phyloP scores from a whole-genome alignment of 2,888 invertebrate species.

The Exocentrus adspersus region DNA sequence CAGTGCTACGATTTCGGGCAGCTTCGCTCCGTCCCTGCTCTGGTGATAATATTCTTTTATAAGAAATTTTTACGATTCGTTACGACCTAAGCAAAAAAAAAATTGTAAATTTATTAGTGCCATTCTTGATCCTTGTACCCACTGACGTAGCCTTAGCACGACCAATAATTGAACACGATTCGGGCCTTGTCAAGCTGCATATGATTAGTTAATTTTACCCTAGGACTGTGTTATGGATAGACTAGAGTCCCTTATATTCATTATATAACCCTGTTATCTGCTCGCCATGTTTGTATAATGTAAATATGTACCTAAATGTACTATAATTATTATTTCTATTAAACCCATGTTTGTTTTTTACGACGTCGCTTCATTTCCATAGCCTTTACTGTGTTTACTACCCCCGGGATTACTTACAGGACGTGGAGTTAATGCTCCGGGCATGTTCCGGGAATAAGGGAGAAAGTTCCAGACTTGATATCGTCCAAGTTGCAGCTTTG shows the following conservation, averaged over 20 bases:
- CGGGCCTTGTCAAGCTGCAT: constrained; percentile 33
- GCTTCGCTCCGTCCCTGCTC: too few relatives aligned
- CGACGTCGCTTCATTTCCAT: neutral
- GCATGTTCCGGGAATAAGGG: neutral
- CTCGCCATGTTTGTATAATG: constrained; percentile 58
- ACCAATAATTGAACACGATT: constrained; percentile 40
- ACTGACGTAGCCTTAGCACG: constrained; percentile 33
- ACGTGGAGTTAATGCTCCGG: neutral
- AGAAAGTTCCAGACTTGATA: neutral
- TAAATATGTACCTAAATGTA: constrained; percentile 61
- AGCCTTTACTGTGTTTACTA: too few relatives aligned
- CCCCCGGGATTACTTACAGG: too few relatives aligned
- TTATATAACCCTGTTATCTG: constrained; percentile 35
- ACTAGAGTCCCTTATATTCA: constrained; percentile 22
- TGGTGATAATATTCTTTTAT: too few relatives aligned
- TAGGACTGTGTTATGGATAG: constrained; percentile 29
- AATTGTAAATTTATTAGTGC: too few relatives aligned
- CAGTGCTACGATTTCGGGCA: constrained; percentile 13
- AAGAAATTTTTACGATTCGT: too few relatives aligned
- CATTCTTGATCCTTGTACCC: constrained; percentile 15
- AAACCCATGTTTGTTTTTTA: constrained; percentile 61
- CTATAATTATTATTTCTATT: constrained; percentile 60
- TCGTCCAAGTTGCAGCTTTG: neutral
- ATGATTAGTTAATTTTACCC: constrained; percentile 25
- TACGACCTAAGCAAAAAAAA: too few relatives aligned